These are phyloP conservation scores for Trinectes maculatus DNA, from an alignment of 2,113 vertebrate species.

Conservation along the genomic window DNA sequence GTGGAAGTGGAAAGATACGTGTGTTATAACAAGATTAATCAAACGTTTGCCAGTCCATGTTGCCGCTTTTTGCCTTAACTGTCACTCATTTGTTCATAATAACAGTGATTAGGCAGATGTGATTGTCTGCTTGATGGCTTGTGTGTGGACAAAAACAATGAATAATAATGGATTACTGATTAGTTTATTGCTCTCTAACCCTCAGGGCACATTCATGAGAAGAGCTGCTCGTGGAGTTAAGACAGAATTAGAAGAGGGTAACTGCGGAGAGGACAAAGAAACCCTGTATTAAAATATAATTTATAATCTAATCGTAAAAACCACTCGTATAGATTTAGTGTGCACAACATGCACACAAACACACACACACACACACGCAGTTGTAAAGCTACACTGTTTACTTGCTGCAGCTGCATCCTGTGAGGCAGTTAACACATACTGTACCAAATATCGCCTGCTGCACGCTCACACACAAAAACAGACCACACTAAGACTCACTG, in stretches of 20 bases:
- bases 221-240: constrained; percentile 40
- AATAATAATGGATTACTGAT: constrained; percentile 52
- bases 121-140: constrained; percentile 34
- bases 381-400: constrained; percentile 43
- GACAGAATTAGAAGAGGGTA: constrained; percentile 39
- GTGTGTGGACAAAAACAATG: neutral
- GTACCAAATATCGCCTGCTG: constrained; percentile 11
- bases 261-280: constrained; percentile 47
- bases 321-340: neutral
- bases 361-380: constrained; percentile 9
- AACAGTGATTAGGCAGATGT: constrained; percentile 44
- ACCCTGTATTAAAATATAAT: constrained; percentile 41
- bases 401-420: constrained; percentile 76
- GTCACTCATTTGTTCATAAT: constrained; percentile 23
- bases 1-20: neutral
- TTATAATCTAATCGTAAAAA: constrained; percentile 12
- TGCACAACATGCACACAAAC: constrained; percentile 2
- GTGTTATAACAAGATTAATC: neutral
- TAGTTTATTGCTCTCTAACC: constrained; percentile 51
- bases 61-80: constrained; percentile 5
- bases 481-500: constrained; percentile 34
- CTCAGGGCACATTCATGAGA: constrained; percentile 35
- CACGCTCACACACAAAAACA: constrained; percentile 30
- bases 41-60: constrained; percentile 3
- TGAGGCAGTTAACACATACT: constrained; percentile 58